Base-by-base conservation (phyloP, 2,888 invertebrate genomes). In the Miltochrista miniata region DNA sequence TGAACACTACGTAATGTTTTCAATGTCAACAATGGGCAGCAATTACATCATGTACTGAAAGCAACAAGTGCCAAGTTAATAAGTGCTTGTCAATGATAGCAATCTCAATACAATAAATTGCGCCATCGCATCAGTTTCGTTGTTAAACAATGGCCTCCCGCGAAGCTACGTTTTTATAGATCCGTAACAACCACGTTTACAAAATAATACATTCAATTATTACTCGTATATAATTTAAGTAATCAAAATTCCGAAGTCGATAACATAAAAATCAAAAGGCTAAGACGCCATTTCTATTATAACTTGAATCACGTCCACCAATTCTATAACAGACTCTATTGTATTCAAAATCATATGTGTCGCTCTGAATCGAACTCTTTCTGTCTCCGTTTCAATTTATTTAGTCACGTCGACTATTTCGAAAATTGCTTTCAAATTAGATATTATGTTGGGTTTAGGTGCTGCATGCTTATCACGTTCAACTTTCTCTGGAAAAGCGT, bases 381-480 rank as follows among this genome's bases (percentile, higher is more conserved):
- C 30, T 46, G 54, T 45, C 54, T 56, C 51, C 55, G 57, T 54
- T 67, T 68, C 72, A 65, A 70, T 76, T 65, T 71, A 68, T 55
- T 64, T 52, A 60, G 80, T 81, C 85, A 83, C 83, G 82, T 83
- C 69, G 62, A 54, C 61, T 61, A 70, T 74, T 75, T 76, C 64
- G 63, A 71, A 70, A 72, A 75, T 73, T 66, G 69, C 70, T 72
- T 74, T 73, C 73, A 77, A 76, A 79, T 78, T 70, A 68, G 70
- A 71, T 61, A 59, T 70, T 70, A 60, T 48, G 57, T 54, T 59
- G 52, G 54, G 56, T 61, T 53, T 33, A 24, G 33, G 4, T 37
- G 64, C 70, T 61, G 65, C 64, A 87, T 85, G 81, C 87, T 56
- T 74, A 76, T 81, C 89, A 88, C 88, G 88, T 85, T 60, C 50